A percentile compares a stretch with the other conserved stretches of the same genome.
phyloP scores from a whole-genome alignment of 2,113 vertebrate genomes.

The Saccopteryx bilineata region DNA sequence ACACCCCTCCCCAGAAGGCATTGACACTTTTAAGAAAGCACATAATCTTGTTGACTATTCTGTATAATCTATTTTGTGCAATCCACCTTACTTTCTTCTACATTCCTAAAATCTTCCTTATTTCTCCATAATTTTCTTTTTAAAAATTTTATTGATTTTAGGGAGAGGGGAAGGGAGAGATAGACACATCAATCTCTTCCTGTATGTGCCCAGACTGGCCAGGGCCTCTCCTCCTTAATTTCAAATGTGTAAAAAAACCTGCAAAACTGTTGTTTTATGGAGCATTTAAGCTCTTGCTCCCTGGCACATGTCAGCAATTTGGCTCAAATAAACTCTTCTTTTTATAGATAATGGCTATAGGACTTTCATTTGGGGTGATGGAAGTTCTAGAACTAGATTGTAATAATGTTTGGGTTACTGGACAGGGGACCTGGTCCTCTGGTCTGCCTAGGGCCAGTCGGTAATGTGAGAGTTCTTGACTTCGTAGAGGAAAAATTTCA shows the following conservation, averaged over 20 bases:
- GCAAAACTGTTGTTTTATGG: background rate
- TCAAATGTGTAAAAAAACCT: background rate
- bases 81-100: background rate
- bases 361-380: background rate
- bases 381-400: constrained; percentile 6
- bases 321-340: background rate
- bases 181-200: no score
- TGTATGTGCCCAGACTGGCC: no score
- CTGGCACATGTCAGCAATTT: background rate
- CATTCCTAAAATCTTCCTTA: background rate
- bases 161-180: no score
- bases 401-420: background rate
- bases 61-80: background rate
- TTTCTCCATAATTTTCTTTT: no score
- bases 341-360: background rate
- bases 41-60: background rate
- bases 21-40: background rate
- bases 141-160: no score
- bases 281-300: background rate
- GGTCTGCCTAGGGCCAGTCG: no score
- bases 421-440: no score
- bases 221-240: background rate
- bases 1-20: background rate
- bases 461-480: no score
- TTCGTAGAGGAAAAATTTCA: no score